These are phyloP conservation scores for Eupithecia subfuscata DNA, from an alignment of 2,888 invertebrate genomes.

Conservation along the genomic window DNA sequence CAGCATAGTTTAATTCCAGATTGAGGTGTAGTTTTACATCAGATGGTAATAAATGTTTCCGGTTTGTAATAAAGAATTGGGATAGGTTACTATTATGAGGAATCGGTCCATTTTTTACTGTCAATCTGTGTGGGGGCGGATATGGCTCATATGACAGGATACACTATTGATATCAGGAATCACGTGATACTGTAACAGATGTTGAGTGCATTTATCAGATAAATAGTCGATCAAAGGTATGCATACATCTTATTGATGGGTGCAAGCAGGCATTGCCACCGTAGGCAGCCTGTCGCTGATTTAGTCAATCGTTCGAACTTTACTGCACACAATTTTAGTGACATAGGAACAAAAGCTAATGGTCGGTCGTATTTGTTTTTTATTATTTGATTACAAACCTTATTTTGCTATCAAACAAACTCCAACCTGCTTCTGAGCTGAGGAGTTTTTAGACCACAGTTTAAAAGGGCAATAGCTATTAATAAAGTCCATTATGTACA, in stretches of 20 bases:
- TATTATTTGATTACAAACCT: background rate
- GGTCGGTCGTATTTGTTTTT: background rate
- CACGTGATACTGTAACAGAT: slow-evolving; percentile 74
- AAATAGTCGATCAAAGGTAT: slow-evolving; percentile 20
- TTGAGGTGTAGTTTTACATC: slow-evolving; percentile 62
- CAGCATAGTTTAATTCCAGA: slow-evolving; percentile 16
- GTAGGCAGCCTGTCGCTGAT: background rate
- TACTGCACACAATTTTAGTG: background rate
- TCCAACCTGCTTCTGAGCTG: background rate
- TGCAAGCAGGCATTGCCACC: background rate
- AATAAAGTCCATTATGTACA: background rate
- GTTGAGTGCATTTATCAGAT: slow-evolving; percentile 45
- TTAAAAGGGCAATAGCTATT: background rate
- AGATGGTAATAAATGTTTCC: slow-evolving; percentile 78
- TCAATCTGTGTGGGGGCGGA: slow-evolving; percentile 79
- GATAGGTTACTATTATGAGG: slow-evolving; percentile 76
- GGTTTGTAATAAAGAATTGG: slow-evolving; percentile 76
- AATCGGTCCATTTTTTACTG: slow-evolving; percentile 80
- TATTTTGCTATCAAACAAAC: background rate
- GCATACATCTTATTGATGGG: background rate
- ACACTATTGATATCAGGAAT: slow-evolving; percentile 73
- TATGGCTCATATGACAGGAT: slow-evolving; percentile 82
- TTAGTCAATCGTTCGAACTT: background rate
- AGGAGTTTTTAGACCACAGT: background rate
- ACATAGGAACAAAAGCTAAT: background rate